Percentiles rank a stretch among this genome's conserved stretches.
Evolutionary conservation across 2,113 vertebrate genomes (phyloP).

Genomic region (Hypocryptadius cinnamomeus): DNA sequence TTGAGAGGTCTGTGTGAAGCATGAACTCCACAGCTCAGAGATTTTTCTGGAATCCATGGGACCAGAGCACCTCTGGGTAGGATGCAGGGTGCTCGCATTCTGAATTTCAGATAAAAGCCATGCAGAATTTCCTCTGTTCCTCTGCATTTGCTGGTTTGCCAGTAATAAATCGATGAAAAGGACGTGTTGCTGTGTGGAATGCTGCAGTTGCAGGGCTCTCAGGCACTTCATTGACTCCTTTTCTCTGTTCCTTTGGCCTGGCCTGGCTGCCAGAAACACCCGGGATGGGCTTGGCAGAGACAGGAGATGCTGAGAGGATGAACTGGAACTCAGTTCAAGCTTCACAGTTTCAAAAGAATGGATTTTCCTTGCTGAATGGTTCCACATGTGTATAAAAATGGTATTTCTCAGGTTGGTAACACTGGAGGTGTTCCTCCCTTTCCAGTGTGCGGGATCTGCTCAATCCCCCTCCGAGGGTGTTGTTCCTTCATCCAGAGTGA

Average conservation of each 20-base stretch:
- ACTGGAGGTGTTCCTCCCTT: not conserved
- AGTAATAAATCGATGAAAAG: not conserved
- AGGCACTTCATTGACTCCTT: not conserved
- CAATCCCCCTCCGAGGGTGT: not conserved
- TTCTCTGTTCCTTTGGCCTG: not conserved
- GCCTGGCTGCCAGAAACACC: not conserved
- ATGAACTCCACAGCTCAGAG: not conserved
- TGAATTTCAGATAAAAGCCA: not conserved
- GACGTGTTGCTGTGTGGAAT: not conserved
- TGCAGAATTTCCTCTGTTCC: not conserved
- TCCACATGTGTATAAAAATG: not conserved
- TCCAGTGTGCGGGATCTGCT: rapidly evolving
- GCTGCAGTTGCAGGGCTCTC: not conserved
- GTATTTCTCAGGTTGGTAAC: not conserved
- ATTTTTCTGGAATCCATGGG: not conserved
- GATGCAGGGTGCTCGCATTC: rapidly evolving
- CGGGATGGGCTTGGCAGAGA: not conserved
- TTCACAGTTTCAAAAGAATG: not conserved
- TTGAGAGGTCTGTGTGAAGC: not conserved
- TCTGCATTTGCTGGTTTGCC: not conserved
- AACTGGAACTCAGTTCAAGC: not conserved
- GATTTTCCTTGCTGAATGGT: not conserved
- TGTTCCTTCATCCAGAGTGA: not conserved
- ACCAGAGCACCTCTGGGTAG: not conserved
- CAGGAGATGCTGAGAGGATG: not conserved